Percentiles rank a stretch among this genome's conserved stretches.
phyloP scores from a whole-genome alignment of 2,888 invertebrate species.

The Dioctria rufipes region DNA sequence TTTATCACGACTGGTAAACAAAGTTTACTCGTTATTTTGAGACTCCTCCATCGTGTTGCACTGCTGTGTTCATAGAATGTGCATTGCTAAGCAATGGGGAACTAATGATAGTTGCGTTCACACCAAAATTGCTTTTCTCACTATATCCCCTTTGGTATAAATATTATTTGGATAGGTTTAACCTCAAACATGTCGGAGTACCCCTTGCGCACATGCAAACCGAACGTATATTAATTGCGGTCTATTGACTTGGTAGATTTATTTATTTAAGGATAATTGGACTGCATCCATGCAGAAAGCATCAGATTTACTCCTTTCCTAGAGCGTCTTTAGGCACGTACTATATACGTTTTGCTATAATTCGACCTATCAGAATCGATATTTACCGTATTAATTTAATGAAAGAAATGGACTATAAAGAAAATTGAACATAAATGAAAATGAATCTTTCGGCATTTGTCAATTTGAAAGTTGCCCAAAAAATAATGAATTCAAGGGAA shows the following conservation, averaged over 20 bases:
- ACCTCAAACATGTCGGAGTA: not conserved
- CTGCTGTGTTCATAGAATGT: not conserved
- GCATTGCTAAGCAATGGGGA: not conserved
- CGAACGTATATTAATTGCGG: slow-evolving; percentile 24
- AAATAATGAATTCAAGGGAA: too few relatives aligned
- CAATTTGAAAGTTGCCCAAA: too few relatives aligned
- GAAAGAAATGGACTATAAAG: too few relatives aligned
- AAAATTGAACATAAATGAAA: too few relatives aligned
- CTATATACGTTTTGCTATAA: too few relatives aligned
- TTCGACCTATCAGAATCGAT: too few relatives aligned
- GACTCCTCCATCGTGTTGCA: not conserved
- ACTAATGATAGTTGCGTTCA: slow-evolving; percentile 37
- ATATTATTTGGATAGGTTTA: not conserved
- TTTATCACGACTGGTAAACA: slow-evolving; percentile 26
- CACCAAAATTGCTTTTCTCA: slow-evolving; percentile 42
- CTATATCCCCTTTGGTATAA: not conserved
- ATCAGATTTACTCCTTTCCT: not conserved
- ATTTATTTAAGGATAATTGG: slow-evolving; percentile 23
- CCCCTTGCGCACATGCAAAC: not conserved
- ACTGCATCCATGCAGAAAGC: slow-evolving; percentile 4
- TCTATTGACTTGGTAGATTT: slow-evolving; percentile 32
- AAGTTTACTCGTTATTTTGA: slow-evolving; percentile 38
- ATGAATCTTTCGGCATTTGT: too few relatives aligned
- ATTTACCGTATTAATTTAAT: too few relatives aligned
- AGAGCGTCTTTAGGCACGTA: not conserved